Evolutionary conservation across 2,888 invertebrate genomes (phyloP), one percentile per base, ranked within the genome.

Genomic region (Stenolophus ochropezus): DNA sequence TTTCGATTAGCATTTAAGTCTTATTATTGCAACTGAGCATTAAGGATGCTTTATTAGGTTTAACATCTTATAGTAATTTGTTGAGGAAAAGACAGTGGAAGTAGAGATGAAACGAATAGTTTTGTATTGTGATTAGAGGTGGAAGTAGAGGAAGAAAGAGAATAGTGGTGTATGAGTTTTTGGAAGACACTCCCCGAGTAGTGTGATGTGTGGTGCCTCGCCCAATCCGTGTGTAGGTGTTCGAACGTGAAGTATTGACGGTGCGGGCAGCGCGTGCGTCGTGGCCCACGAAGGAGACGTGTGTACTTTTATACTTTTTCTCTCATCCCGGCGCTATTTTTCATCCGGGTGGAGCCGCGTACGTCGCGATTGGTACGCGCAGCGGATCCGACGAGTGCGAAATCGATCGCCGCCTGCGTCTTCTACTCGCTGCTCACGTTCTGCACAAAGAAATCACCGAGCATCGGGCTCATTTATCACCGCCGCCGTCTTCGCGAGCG

Each of bases 221-320:
- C 86, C 87, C 87, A 88, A 87, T 87, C 86, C 87, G 86, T 85
- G 86, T 86, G 88, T 88, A 88, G 88, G 88, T 88, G 88, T 88
- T 88, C 88, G 87, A 88, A 88, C 88, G 88, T 88, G 88, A 87
- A 88, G 88, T 88, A 88, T 88, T 88, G 88, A 88, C 87, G 87
- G 85, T 85, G 85, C 84, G 83, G 83, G 87, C 84, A 85, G 88
- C 88, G 88, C 88, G 84, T 88, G 88, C 88, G 88, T 86, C 84
- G 84, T 85, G 84, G 83, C 82, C 82, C 76, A 71, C 83, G 83
- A 84, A 73, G 73, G 73, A 73, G 73, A 73, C 73, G 88, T 87
- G 87, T 88, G 88, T 87, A 88, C 86, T 87, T 88, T 87, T 88
- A 86, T 87, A 85, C 85, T 87, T 87, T 87, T 88, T 87, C 87